Base-by-base conservation (phyloP, 2,113 vertebrate genomes). In the Hipposideros armiger region DNA sequence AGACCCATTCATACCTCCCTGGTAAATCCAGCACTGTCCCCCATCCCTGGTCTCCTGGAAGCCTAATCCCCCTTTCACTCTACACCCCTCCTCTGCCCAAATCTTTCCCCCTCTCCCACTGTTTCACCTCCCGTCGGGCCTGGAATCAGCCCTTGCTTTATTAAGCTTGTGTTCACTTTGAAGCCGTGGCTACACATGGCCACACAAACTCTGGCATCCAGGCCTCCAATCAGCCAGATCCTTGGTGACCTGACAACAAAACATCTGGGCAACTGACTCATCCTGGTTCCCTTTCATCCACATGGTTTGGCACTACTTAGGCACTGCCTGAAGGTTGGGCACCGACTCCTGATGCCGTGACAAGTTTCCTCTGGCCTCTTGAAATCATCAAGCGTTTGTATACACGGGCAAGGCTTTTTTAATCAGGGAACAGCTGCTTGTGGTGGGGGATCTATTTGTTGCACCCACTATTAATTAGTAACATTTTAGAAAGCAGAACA, bases 361-460 rank as follows among this genome's bases (percentile, higher is more conserved):
- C 95, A 97, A 19, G 86, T 94, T 94, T 88, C 64, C 89, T 94
- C 89, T 89, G 94, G 95, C 80, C 91, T 97, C 94, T 97, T 97
- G 97, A 97, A 97, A 89, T 96, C 97, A 96, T 97, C 95, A 96
- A 95, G 91, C 66, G 69, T 82, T 97, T 96, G 88, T 97, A 58
- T 97, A 95, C 78, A 93, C 36, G 96, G 91, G 40, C 69, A 96
- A 97, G 88, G 54, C 93, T 97, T 92, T 98, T 97, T 86, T 73
- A 97, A 97, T 97, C 94, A 97, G 80, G 70, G 85, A 97, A 95
- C 96, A 98, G 97, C 96, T 98, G 97, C n/a, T 94, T 96, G 94
- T 91, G 96, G 94, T 97, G 10, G 95, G 56, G 58, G 47, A 97
- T 95, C 62, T 95, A 97, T 97, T 94, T 96, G 93, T 87, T 96